Evolutionary conservation across 2,888 invertebrate genomes (phyloP).

Genomic region (Scaptomyza parva): DNA sequence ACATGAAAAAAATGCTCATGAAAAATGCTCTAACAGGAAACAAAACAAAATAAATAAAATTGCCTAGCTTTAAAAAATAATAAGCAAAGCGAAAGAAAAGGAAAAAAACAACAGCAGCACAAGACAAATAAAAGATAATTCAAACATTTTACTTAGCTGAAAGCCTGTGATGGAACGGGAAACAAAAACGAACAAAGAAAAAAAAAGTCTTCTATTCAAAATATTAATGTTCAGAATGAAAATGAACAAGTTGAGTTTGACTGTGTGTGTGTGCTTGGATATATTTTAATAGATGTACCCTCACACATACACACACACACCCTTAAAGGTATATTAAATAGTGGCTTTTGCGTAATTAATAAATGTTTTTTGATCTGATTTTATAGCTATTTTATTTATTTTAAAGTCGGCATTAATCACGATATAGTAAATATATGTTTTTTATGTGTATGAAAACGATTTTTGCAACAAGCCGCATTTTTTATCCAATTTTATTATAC

Average conservation of each 20-base stretch:
- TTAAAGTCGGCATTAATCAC: not conserved
- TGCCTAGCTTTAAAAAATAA: conserved; percentile 15
- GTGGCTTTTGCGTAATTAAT: not conserved
- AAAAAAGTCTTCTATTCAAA: conserved; percentile 50
- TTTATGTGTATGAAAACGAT: not conserved
- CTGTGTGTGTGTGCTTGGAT: too few relatives aligned
- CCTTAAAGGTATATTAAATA: not conserved
- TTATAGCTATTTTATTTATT: not conserved
- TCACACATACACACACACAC: not conserved
- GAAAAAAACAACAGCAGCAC: conserved; percentile 3
- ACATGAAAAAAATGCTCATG: conserved; percentile 42
- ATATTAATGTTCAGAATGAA: conserved; percentile 65
- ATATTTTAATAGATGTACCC: too few relatives aligned
- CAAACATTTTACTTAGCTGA: conserved; percentile 67
- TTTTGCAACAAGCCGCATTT: not conserved
- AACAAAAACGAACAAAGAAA: conserved; percentile 38
- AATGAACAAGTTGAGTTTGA: conserved; percentile 44
- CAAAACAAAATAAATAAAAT: conserved; percentile 11
- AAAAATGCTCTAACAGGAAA: conserved; percentile 36
- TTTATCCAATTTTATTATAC: not conserved
- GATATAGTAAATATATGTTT: not conserved
- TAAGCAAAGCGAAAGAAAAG: not conserved
- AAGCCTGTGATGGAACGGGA: conserved; percentile 16
- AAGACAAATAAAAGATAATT: conserved; percentile 72
- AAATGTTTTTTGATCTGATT: not conserved